These are phyloP conservation scores for Mycogona germanica DNA, from an alignment of 2,888 invertebrate genomes.

Conservation along the genomic window DNA sequence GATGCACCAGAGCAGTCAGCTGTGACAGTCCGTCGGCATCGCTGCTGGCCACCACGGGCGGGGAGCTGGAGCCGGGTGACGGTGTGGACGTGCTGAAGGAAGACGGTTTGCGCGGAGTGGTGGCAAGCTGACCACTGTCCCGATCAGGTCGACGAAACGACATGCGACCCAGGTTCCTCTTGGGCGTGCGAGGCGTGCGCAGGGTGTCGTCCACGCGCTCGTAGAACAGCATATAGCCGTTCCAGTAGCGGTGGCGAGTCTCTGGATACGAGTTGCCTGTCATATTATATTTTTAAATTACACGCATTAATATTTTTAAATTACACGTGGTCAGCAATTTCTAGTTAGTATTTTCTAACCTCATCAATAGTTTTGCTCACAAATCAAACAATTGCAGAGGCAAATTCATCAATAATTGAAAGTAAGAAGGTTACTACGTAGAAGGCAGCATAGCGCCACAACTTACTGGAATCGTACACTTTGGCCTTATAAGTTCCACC, in stretches of 20 bases:
- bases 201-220: slow-evolving; percentile 34
- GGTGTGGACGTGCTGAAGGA: slow-evolving; percentile 13
- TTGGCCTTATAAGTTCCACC: slow-evolving; percentile 40
- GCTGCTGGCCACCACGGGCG: neutral
- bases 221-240: slow-evolving; percentile 42
- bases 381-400: no score
- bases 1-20: slow-evolving; percentile 38
- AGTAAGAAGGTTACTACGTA: neutral
- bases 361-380: no score
- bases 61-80: neutral
- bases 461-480: slow-evolving; percentile 33
- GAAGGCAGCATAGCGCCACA: neutral
- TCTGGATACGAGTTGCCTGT: slow-evolving; percentile 34
- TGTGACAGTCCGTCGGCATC: slow-evolving; percentile 36
- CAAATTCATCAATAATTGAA: no score
- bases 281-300: neutral
- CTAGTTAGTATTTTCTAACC: no score
- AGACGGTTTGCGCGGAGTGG: slow-evolving; percentile 11
- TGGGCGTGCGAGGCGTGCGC: slow-evolving; percentile 27
- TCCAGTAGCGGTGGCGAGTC: slow-evolving; percentile 41
- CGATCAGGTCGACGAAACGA: slow-evolving; percentile 16
- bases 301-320: no score
- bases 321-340: no score
- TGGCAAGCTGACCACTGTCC: slow-evolving; percentile 7
- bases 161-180: slow-evolving; percentile 20